Conservation (phyloP, 2,888 invertebrate genomes). For the Prenolepis imparis region DNA sequence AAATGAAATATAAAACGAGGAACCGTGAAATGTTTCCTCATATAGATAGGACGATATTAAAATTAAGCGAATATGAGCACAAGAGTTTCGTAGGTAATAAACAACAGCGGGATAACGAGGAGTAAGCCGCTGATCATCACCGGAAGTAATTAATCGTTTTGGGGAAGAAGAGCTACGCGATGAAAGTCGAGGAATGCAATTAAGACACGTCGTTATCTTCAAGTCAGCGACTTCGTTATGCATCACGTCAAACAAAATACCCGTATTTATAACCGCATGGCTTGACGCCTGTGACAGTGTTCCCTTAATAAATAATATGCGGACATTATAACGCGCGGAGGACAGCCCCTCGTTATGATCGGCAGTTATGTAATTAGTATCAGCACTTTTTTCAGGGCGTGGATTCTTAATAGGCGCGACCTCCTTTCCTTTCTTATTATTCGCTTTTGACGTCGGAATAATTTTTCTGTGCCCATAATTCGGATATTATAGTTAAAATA, state of each 20-base stretch:
- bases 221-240: conserved; percentile 40
- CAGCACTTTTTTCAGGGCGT: conserved; percentile 29
- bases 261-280: conserved; percentile 38
- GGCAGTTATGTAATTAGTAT: conserved; percentile 50
- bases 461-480: conserved; percentile 28
- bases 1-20: not conserved
- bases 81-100: not conserved
- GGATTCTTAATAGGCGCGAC: conserved; percentile 38
- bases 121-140: conserved; percentile 60
- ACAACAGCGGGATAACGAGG: conserved; percentile 31
- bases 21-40: not conserved
- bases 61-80: conserved; percentile 21
- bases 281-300: conserved; percentile 27
- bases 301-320: conserved; percentile 45
- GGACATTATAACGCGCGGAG: conserved; percentile 25
- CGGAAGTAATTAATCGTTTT: conserved; percentile 78
- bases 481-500: no score
- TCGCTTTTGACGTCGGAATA: conserved; percentile 16
- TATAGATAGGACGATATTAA: not conserved
- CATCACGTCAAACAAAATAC: conserved; percentile 37
- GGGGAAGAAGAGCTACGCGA: conserved; percentile 57
- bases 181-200: conserved; percentile 76
- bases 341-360: conserved; percentile 41
- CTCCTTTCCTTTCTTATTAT: conserved; percentile 39
- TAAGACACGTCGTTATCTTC: conserved; percentile 73